Percentiles rank a stretch among this genome's conserved stretches.
These are phyloP conservation scores for Gonioctena quinquepunctata DNA, from an alignment of 1,140 invertebrate genomes.

Conservation along the genomic window DNA sequence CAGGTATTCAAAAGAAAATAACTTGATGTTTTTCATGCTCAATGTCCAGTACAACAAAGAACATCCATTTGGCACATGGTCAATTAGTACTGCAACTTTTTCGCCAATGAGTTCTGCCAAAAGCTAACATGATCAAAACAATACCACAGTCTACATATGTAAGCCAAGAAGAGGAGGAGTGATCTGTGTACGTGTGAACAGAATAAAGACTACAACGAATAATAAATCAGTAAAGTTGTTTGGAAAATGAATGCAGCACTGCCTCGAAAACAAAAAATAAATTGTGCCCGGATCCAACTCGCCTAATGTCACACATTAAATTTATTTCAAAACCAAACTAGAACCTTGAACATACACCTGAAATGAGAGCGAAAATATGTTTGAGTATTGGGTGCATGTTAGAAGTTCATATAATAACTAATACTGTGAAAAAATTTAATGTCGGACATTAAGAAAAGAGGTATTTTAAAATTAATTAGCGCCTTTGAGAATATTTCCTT, in stretches of 20 bases:
- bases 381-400: too few relatives aligned
- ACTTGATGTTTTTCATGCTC: too few relatives aligned
- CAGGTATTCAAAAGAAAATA: too few relatives aligned
- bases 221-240: not conserved
- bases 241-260: constrained; percentile 21
- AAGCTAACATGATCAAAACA: constrained; percentile 34
- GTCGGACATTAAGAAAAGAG: not conserved
- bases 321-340: not conserved
- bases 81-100: constrained; percentile 5
- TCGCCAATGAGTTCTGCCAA: constrained; percentile 19
- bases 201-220: not conserved
- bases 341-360: too few relatives aligned
- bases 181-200: constrained; percentile 8
- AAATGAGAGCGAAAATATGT: too few relatives aligned
- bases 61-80: too few relatives aligned
- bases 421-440: not conserved
- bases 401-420: too few relatives aligned
- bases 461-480: not conserved
- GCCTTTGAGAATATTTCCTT: not conserved
- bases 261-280: constrained; percentile 26
- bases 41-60: too few relatives aligned
- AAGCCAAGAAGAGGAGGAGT: constrained; percentile 25
- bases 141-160: constrained; percentile 29
- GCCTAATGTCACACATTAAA: not conserved
- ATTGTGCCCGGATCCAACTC: constrained; percentile 19